Evolutionary conservation across 2,113 vertebrate genomes (phyloP), one percentile per base, ranked within the genome.

Genomic region (Rhea pennata): DNA sequence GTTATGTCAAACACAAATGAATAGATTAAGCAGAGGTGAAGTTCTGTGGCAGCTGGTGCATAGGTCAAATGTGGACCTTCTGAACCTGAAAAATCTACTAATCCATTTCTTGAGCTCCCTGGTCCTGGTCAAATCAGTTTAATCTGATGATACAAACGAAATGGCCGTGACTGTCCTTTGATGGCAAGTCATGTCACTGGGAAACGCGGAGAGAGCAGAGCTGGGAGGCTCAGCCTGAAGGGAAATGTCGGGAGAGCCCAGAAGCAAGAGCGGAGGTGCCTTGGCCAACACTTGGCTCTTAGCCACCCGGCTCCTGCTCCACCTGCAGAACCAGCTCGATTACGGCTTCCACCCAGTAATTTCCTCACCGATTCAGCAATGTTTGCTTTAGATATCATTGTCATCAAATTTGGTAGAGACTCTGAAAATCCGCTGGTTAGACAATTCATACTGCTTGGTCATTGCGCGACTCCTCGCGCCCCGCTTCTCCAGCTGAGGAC

Each of bases 331-430:
- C 12, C 3, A 5, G 1, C 0, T 24, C 53, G 50, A 42, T 70
- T 1, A 0, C 23, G 54, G 15, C 59, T 81, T 61, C 36, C 29
- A 22, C 3, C 0, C 5, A 1, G 27, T 31, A 23, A 9, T n/a
- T 44, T 66, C 50, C 70, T 67, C 75, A 40, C 21, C 0, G 14
- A n/a, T 56, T 81, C 69, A 76, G 62, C 21, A 40, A 14, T 0
- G 12, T 4, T 58, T 84, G 31, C 1, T 36, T 79, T 54, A 29
- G 23, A 69, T 10, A 27, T 3, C 1, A 0, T 13, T 36, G 44
- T 6, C 48, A 73, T 19, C 15, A 62, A 26, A 40, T 36, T 29
- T 44, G 54, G 4, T 20, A 33, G 65, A 77, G 29, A 31, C 15
- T 14, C 39, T 53, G 33, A 70, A 16, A 19, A 36, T 50, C 39